Evolutionary conservation across 2,113 vertebrate species (phyloP), one percentile per base, ranked within the genome.

Genomic region (Columba janthina): DNA sequence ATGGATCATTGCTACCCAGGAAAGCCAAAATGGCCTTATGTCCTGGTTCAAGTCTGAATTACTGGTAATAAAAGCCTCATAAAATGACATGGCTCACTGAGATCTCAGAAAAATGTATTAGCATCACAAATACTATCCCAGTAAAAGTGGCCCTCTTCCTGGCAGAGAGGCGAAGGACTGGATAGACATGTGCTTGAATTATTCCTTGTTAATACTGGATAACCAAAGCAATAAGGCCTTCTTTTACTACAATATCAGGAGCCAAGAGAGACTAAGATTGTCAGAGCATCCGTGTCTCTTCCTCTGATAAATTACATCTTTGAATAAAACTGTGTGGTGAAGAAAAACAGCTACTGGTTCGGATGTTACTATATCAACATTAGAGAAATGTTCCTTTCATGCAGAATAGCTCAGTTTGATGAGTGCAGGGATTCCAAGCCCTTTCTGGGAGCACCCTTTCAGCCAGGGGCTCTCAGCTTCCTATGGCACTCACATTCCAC

Each of bases 401-500:
- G 20, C 14, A 54, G 61, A 87, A 46, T 14, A 85, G 14, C 29
- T 86, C 70, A 26, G 16, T 77, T 66, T 87, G 36, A 38, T 44
- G 58, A 65, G 28, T 72, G 15, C 25, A 88, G 22, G 54, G 75
- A 72, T 44, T 90, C 79, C 80, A 65, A 92, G 48, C 4, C 6
- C 12, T 34, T 28, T 73, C 21, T 80, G 42, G 31, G 14, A 84
- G 15, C 70, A 8, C 12, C n/a, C 7, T 48, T 73, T 16, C 11
- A 46, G 25, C 14, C 32, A 57, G 24, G 29, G 3, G 20, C 24
- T 70, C 1, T 0, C 21, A 83, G 56, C 22, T 18, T 74, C 19
- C 56, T 0, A 0, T 1, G 7, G 46, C 46, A 53, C 31, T n/a
- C 22, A 3, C 32, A 48, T 24, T n/a, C 58, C 34, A 15, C 44